Evolutionary conservation across 2,888 invertebrate genomes (phyloP), one percentile per base, ranked within the genome.

Genomic region (Pollenia griseotomentosa): DNA sequence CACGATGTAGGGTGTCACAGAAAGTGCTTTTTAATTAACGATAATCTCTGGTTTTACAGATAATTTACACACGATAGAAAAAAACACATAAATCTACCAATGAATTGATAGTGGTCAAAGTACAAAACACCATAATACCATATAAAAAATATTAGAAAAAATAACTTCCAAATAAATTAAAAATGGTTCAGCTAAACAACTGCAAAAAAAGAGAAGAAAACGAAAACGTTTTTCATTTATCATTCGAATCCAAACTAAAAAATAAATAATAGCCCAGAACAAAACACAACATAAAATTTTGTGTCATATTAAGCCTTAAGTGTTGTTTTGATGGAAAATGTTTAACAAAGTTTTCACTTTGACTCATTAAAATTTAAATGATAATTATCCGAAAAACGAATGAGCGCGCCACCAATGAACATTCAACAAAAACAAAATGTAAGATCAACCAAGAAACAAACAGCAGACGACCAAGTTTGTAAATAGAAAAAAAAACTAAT

Each of bases 271-370:
- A 12, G 59, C 33, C 23, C 59, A 59, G 33, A 11, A 33, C 10
- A 33, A 40, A 71, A 65, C 44, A 61, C 63, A 74, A 40, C 88
- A 89, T 89, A 90, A 91, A 90, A 90, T 91, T 90, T 90, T 90
- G 92, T 92, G 92, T 92, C 92, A 91, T 91, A 92, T 92, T 91
- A 90, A 87, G 90, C 90, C 89, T 88, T 83, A 80, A 88, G 89
- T 89, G 88, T 86, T 89, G 88, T 84, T 86, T 87, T 83, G 74
- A 83, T 88, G 83, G 81, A 83, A 90, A 89, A 90, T 90, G 88
- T 89, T 92, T 90, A 90, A 90, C 89, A 82, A 89, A 90, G 89
- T 91, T 90, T 92, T 90, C 91, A 91, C 91, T 90, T 90, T 88
- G 90, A 88, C 89, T 89, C 88, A 90, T 91, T 90, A 90, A 92